Percentiles rank a stretch among this genome's conserved stretches.
phyloP scores from a whole-genome alignment of 2,888 invertebrate genomes.

The Marasmarcha lunaedactyla region DNA sequence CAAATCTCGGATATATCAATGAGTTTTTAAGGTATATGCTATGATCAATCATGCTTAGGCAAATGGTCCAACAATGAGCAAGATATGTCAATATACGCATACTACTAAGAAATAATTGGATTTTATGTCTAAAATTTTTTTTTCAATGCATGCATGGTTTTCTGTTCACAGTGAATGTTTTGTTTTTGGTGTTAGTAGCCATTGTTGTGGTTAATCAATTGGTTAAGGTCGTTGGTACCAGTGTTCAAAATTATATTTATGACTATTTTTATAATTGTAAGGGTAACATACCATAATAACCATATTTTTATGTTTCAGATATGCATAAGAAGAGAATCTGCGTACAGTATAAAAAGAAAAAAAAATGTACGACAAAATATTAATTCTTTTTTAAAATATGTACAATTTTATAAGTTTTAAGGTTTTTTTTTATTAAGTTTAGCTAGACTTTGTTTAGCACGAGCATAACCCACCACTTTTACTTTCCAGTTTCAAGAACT shows the following conservation, averaged over 20 bases:
- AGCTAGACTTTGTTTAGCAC: constrained; percentile 25
- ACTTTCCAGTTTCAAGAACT: constrained; percentile 10
- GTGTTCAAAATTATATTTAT: neutral
- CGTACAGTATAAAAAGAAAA: constrained; percentile 24
- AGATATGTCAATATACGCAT: too few relatives aligned
- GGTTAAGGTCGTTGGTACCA: constrained; percentile 1
- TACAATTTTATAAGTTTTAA: constrained; percentile 36
- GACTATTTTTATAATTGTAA: too few relatives aligned
- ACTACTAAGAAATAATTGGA: too few relatives aligned
- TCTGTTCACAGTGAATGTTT: too few relatives aligned
- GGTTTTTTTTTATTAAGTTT: constrained; percentile 20
- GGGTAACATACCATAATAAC: neutral
- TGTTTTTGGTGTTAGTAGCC: neutral
- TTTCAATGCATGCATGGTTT: too few relatives aligned
- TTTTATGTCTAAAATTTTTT: too few relatives aligned
- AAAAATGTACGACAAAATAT: constrained; percentile 30
- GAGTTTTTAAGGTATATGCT: too few relatives aligned
- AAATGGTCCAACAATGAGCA: too few relatives aligned
- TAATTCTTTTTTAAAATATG: constrained; percentile 25
- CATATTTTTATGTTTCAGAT: constrained; percentile 35
- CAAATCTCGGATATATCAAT: too few relatives aligned
- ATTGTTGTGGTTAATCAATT: neutral
- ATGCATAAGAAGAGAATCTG: constrained; percentile 44
- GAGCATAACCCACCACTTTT: constrained; percentile 34
- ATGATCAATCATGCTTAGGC: too few relatives aligned